Conservation (phyloP, 2,797 vertebrate species). For the Anabacerthia variegaticeps region DNA sequence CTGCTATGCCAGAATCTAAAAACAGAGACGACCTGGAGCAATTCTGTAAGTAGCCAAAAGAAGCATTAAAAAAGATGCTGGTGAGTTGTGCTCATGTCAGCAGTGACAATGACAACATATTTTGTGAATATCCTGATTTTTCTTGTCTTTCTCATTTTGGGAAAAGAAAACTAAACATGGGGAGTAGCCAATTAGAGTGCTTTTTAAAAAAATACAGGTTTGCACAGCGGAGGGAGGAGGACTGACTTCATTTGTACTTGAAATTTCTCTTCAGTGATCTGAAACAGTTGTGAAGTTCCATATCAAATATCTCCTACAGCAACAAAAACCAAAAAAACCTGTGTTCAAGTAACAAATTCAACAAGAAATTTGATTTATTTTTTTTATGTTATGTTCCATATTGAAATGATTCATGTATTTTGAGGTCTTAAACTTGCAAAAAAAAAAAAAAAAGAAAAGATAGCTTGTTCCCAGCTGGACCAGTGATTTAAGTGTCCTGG, state of each 20-base stretch:
- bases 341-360: neutral
- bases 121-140: neutral
- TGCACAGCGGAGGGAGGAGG: neutral
- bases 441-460: neutral
- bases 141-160: neutral
- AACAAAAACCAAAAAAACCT: neutral
- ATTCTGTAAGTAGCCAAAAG: constrained; percentile 83
- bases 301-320: neutral
- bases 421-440: neutral
- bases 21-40: constrained; percentile 80
- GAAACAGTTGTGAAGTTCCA: neutral
- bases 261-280: neutral
- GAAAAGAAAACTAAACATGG: neutral
- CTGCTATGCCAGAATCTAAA: constrained; percentile 83
- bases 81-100: neutral
- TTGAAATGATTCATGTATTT: neutral
- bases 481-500: neutral
- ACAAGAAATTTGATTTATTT: neutral
- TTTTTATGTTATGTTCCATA: neutral
- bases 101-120: neutral
- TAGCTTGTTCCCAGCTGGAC: neutral
- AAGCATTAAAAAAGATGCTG: neutral
- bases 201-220: neutral
- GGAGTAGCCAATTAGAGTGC: neutral
- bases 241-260: neutral